phyloP scores from a whole-genome alignment of 2,888 invertebrate species.

The Melikaiella ostensackeni region DNA sequence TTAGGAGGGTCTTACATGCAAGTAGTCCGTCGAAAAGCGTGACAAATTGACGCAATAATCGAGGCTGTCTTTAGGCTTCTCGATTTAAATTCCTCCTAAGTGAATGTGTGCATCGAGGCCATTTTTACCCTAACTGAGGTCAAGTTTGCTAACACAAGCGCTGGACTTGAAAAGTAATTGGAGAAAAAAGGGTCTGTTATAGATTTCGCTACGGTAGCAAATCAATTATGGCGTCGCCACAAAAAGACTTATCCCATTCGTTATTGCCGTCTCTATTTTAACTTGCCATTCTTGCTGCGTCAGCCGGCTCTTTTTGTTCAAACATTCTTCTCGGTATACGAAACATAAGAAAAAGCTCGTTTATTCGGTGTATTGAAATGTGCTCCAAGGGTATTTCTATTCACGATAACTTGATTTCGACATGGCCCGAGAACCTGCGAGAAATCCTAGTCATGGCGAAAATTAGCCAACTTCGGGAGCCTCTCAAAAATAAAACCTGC shows the following conservation, averaged over 20 bases:
- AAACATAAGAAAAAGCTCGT: slow-evolving; percentile 33
- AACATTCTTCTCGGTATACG: slow-evolving; percentile 32
- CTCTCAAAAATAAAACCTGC: not conserved
- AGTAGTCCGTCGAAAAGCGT: not conserved
- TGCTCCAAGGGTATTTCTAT: slow-evolving; percentile 24
- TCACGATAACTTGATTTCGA: slow-evolving; percentile 15
- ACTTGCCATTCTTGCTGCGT: slow-evolving; percentile 39
- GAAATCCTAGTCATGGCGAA: slow-evolving; percentile 14
- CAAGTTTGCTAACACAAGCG: slow-evolving; percentile 12
- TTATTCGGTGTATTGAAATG: slow-evolving; percentile 32
- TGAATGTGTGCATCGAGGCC: not conserved
- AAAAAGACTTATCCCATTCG: slow-evolving; percentile 40
- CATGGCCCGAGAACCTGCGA: not conserved
- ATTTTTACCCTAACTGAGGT: slow-evolving; percentile 4
- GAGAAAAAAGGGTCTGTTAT: slow-evolving; percentile 38
- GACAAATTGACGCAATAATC: not conserved
- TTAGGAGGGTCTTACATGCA: not conserved
- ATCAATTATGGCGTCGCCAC: slow-evolving; percentile 38
- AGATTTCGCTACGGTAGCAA: slow-evolving; percentile 40
- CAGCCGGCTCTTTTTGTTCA: slow-evolving; percentile 35
- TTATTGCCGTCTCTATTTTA: slow-evolving; percentile 40
- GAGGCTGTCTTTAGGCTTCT: not conserved
- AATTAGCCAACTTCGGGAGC: not conserved
- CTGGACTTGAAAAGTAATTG: slow-evolving; percentile 38
- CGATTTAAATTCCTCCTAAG: not conserved